Conservation (phyloP, 2,113 vertebrate species). For the Oreocharis arfaki region DNA sequence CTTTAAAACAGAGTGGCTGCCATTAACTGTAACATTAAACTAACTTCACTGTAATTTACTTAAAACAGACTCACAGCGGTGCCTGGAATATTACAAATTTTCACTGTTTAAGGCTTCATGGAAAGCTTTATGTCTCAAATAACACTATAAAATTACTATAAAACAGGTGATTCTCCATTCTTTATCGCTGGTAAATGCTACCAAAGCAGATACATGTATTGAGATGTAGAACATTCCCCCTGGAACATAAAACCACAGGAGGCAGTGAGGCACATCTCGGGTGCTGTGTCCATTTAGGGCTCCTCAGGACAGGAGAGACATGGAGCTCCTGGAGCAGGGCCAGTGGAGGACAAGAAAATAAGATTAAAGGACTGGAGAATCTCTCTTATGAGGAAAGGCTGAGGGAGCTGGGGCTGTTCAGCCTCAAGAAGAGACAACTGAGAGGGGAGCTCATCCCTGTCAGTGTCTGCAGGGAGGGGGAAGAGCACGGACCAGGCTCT, state of each 20-base stretch:
- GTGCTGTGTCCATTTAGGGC: not conserved
- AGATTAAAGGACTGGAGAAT: not conserved
- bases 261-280: not conserved
- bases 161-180: not conserved
- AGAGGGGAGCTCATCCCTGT: not conserved
- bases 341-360: not conserved
- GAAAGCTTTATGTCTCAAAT: not conserved
- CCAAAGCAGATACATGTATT: not conserved
- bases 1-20: not conserved
- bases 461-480: not conserved
- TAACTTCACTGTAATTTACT: slow-evolving; percentile 18
- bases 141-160: not conserved
- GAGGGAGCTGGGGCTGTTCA: not conserved
- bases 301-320: not conserved
- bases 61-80: not conserved
- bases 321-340: not conserved
- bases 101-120: not conserved
- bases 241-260: not conserved
- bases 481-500: not conserved
- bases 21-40: slow-evolving; percentile 1
- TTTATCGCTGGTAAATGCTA: not conserved
- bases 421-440: too few relatives aligned
- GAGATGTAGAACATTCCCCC: not conserved
- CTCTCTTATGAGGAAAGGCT: rapidly evolving
- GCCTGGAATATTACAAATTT: not conserved